Evolutionary conservation across 2,113 vertebrate genomes (phyloP).

Genomic region (Aix galericulata): DNA sequence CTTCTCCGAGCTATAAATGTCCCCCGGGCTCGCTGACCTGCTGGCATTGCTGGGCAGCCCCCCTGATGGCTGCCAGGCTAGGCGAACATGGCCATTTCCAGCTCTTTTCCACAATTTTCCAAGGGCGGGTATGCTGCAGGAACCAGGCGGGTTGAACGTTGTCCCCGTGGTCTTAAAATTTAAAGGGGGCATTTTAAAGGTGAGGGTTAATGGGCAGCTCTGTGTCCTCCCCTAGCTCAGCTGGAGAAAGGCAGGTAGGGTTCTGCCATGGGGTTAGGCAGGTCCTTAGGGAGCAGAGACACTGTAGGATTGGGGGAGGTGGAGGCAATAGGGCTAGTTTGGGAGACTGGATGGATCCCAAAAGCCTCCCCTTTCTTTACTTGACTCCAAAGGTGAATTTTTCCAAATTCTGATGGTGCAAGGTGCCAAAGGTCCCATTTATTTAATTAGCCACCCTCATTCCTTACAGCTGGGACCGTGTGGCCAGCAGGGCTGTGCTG

Average conservation of each 20-base stretch:
- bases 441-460: not conserved
- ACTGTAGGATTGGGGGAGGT: fast-evolving
- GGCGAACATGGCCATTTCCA: not conserved
- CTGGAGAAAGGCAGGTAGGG: not conserved
- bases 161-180: not conserved
- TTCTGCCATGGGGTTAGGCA: not conserved
- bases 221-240: not conserved
- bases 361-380: not conserved
- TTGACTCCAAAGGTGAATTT: not conserved
- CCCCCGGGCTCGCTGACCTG: not conserved
- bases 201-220: not conserved
- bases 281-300: not conserved
- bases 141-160: not conserved
- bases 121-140: not conserved
- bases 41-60: not conserved
- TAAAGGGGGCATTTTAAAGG: not conserved
- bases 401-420: not conserved
- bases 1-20: constrained; percentile 54
- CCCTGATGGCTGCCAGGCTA: not conserved
- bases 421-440: not conserved
- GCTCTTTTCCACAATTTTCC: not conserved
- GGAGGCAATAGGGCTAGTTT: not conserved
- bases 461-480: not conserved
- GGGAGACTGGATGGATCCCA: not conserved
- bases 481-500: not conserved